phyloP scores from a whole-genome alignment of 2,113 vertebrate genomes.

The Thunnus maccoyii region DNA sequence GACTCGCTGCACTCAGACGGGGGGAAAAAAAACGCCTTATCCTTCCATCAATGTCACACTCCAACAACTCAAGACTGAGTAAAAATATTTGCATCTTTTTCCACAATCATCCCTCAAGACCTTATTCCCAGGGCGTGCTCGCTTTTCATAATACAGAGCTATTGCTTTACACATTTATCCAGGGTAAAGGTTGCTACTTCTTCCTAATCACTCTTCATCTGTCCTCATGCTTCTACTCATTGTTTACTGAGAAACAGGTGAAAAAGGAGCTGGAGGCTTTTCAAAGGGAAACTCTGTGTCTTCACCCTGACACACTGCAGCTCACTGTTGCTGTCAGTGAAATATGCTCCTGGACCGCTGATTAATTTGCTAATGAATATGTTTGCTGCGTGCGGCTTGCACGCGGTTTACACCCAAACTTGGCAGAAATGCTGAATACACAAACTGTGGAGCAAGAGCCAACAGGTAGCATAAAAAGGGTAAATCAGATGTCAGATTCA shows the following conservation, averaged over 20 bases:
- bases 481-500: slow-evolving; percentile 29
- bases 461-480: slow-evolving; percentile 70
- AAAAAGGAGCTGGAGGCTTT: slow-evolving; percentile 59
- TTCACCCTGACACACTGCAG: slow-evolving; percentile 40
- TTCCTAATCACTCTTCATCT: slow-evolving; percentile 55
- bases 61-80: slow-evolving; percentile 68
- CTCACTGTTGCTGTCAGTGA: slow-evolving; percentile 62
- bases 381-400: slow-evolving; percentile 66
- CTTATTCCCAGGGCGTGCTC: slow-evolving; percentile 63
- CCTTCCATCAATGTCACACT: slow-evolving; percentile 79
- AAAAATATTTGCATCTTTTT: slow-evolving; percentile 79
- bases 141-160: slow-evolving; percentile 68
- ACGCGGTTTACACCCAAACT: slow-evolving; percentile 69
- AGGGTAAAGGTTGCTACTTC: slow-evolving; percentile 50
- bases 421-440: slow-evolving; percentile 65
- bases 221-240: slow-evolving; percentile 40
- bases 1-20: slow-evolving; percentile 57
- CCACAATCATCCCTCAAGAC: slow-evolving; percentile 60
- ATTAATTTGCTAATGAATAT: slow-evolving; percentile 79
- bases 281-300: slow-evolving; percentile 61
- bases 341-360: slow-evolving; percentile 58
- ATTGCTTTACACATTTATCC: slow-evolving; percentile 68
- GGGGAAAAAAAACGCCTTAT: slow-evolving; percentile 41
- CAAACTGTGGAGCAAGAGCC: slow-evolving; percentile 68
- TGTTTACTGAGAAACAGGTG: slow-evolving; percentile 74